Conservation (phyloP, 2,797 vertebrate genomes). For the Brachymystax lenok region DNA sequence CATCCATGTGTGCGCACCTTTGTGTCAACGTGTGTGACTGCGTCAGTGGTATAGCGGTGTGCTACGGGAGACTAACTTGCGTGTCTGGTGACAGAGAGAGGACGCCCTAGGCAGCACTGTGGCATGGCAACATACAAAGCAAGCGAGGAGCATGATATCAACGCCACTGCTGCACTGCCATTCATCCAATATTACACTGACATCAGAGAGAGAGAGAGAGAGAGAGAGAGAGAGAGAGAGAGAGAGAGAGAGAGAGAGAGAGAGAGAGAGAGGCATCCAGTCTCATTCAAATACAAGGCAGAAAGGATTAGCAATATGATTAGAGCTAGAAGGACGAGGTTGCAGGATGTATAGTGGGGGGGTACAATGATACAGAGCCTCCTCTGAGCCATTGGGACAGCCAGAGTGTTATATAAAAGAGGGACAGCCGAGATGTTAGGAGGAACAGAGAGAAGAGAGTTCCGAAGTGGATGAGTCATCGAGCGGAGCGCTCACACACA, state of each 20-base stretch:
- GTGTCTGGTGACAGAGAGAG: too few species aligned
- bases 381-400: background rate
- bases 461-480: too few species aligned
- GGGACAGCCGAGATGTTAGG: background rate
- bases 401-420: slow-evolving; percentile 8
- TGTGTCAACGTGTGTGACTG: too few species aligned
- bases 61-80: background rate
- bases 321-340: too few species aligned
- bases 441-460: too few species aligned
- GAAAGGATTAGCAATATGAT: slow-evolving; percentile 24
- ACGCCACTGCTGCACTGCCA: too few species aligned
- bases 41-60: background rate
- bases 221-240: too few species aligned
- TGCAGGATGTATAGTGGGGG: too few species aligned
- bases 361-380: background rate
- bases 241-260: too few species aligned
- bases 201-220: too few species aligned
- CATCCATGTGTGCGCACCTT: too few species aligned
- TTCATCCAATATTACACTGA: too few species aligned
- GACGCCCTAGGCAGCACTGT: background rate
- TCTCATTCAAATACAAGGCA: slow-evolving; percentile 17
- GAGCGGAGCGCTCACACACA: slow-evolving; percentile 1
- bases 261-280: background rate
- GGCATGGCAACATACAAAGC: background rate
- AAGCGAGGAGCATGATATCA: slow-evolving; percentile 6